Conservation (phyloP, 1,140 invertebrate genomes). For the Ceratoteleas bidentatus region DNA sequence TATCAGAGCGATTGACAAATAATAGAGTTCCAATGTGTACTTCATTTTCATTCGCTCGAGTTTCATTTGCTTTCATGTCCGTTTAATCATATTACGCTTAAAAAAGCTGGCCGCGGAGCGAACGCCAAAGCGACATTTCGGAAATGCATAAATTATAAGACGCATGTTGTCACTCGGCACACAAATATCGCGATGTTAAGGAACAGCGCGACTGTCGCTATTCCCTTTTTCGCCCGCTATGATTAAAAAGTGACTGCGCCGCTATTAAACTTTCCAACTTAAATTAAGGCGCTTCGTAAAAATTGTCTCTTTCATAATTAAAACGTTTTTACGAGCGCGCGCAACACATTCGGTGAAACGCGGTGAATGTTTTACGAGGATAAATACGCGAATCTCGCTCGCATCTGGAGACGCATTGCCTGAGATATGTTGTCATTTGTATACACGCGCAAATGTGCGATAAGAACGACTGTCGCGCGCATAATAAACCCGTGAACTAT, state of each 20-base stretch:
- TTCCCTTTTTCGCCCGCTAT: slow-evolving; percentile 12
- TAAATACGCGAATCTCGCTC: slow-evolving; percentile 50
- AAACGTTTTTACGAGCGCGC: slow-evolving; percentile 74
- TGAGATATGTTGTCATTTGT: slow-evolving; percentile 30
- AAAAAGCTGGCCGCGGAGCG: slow-evolving; percentile 15
- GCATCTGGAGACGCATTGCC: slow-evolving; percentile 26
- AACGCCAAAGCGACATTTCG: slow-evolving; percentile 19
- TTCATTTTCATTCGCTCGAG: slow-evolving; percentile 1
- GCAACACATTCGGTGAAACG: slow-evolving; percentile 42
- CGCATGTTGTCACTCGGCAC: slow-evolving; percentile 26
- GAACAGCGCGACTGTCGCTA: slow-evolving; percentile 3
- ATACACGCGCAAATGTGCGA: slow-evolving; percentile 19
- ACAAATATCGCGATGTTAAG: slow-evolving; percentile 25
- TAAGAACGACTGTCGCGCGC: slow-evolving; percentile 30
- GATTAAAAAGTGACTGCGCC: slow-evolving; percentile 36
- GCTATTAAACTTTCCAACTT: slow-evolving; percentile 40
- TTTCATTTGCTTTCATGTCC: slow-evolving; percentile 14
- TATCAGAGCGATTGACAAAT: slow-evolving; percentile 4
- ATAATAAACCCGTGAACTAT: slow-evolving; percentile 46
- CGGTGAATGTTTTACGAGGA: slow-evolving; percentile 28
- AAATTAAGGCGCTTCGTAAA: slow-evolving; percentile 65
- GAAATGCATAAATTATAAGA: slow-evolving; percentile 39
- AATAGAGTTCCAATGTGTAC: slow-evolving; percentile 8
- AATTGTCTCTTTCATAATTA: slow-evolving; percentile 75
- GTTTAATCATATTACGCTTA: slow-evolving; percentile 21